These are phyloP conservation scores for Hoplias malabaricus DNA, from an alignment of 2,113 vertebrate genomes.

Conservation along the genomic window DNA sequence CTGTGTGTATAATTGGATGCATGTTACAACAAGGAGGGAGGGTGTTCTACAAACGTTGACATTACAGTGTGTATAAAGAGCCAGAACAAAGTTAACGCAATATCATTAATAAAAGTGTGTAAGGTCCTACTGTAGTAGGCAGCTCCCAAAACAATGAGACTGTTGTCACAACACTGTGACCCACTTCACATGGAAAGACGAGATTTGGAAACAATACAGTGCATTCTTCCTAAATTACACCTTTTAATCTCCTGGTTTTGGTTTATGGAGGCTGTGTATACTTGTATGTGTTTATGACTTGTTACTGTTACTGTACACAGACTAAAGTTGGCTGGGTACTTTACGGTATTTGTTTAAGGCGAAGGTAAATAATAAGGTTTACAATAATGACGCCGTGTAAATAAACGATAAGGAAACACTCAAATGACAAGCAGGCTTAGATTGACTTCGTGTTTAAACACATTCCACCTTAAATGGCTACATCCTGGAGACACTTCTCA, in stretches of 20 bases:
- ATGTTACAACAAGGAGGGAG: no score
- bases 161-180: background rate
- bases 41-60: no score
- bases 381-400: no score
- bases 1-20: no score
- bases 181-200: background rate
- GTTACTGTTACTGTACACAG: background rate
- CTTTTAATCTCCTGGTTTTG: background rate
- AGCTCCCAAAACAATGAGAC: background rate
- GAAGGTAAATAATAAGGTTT: background rate
- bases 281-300: background rate
- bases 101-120: background rate
- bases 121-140: background rate
- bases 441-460: no score
- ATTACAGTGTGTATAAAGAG: no score
- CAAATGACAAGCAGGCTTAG: no score
- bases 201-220: background rate
- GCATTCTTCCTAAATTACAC: background rate
- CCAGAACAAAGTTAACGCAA: no score
- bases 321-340: no score
- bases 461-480: no score
- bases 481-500: no score
- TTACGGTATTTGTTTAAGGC: background rate
- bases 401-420: background rate
- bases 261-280: background rate